Percentiles rank a stretch among this genome's conserved stretches.
phyloP scores from a whole-genome alignment of 2,888 invertebrate species.

The Empis stercorea region DNA sequence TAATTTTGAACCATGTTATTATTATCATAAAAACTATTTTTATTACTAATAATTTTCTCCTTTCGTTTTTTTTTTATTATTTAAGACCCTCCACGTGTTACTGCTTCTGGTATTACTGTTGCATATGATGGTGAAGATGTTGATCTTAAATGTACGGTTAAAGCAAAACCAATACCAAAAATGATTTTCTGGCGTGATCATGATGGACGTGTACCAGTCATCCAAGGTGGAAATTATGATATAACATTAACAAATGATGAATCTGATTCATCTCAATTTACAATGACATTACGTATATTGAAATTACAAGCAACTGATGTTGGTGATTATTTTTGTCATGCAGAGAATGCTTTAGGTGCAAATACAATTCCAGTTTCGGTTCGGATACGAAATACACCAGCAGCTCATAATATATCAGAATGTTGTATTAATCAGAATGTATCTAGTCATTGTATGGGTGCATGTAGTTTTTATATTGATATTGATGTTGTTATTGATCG shows the following conservation, averaged over 20 bases:
- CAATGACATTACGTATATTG: constrained; percentile 62
- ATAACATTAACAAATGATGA: constrained; percentile 46
- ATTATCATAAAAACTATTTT: no score
- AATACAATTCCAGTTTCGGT: constrained; percentile 61
- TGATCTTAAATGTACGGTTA: constrained; percentile 62
- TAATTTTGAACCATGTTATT: no score
- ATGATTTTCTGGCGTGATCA: constrained; percentile 73
- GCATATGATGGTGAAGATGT: constrained; percentile 64
- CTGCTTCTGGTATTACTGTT: constrained; percentile 65
- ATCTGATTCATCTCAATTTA: constrained; percentile 54
- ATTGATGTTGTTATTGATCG: constrained; percentile 70
- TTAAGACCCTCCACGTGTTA: constrained; percentile 63
- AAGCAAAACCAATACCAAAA: constrained; percentile 66
- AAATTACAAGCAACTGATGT: constrained; percentile 57
- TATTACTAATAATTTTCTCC: not conserved
- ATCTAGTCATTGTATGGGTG: constrained; percentile 62
- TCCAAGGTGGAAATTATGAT: constrained; percentile 62
- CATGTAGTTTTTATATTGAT: constrained; percentile 72
- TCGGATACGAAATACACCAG: constrained; percentile 48
- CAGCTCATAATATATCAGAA: constrained; percentile 58
- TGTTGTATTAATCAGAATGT: constrained; percentile 76
- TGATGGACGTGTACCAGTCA: constrained; percentile 58
- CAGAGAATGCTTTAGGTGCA: constrained; percentile 69
- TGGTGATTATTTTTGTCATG: constrained; percentile 74
- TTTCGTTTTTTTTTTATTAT: constrained; percentile 1